Percentiles rank a stretch among this genome's conserved stretches.
These are phyloP conservation scores for Talpa occidentalis DNA, from an alignment of 2,113 vertebrate genomes.

Conservation along the genomic window DNA sequence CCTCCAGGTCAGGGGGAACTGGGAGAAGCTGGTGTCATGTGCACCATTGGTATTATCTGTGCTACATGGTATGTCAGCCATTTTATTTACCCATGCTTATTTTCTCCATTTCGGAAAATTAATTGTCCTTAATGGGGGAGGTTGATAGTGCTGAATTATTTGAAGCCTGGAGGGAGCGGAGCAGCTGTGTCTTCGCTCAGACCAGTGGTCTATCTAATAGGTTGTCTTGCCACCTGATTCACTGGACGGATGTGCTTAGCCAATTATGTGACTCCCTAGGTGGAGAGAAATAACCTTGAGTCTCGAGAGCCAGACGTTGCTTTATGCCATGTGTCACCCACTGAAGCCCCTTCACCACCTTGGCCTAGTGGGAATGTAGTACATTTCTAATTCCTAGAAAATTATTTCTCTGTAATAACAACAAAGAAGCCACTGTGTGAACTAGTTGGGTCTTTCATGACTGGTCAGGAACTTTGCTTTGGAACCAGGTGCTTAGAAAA, in stretches of 20 bases:
- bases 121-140: constrained; percentile 66
- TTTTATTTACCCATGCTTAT: constrained; percentile 72
- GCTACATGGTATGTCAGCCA: constrained; percentile 36
- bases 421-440: neutral
- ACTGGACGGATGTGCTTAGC: neutral
- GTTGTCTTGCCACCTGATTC: constrained; percentile 57
- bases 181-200: constrained; percentile 66
- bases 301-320: neutral
- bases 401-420: constrained; percentile 23
- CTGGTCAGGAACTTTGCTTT: neutral
- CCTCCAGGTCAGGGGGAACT: constrained; percentile 67
- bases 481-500: neutral
- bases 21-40: constrained; percentile 31
- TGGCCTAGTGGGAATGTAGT: neutral
- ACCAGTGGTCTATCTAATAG: constrained; percentile 54
- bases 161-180: constrained; percentile 54
- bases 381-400: neutral
- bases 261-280: constrained; percentile 50
- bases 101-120: constrained; percentile 71
- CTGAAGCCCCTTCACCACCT: neutral
- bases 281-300: constrained; percentile 58
- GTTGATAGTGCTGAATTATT: constrained; percentile 62
- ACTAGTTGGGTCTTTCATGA: neutral
- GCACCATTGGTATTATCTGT: constrained; percentile 55
- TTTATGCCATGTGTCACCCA: neutral